Percentiles rank a stretch among this genome's conserved stretches.
phyloP scores from a whole-genome alignment of 1,140 invertebrate genomes.

The Fopius arisanus region DNA sequence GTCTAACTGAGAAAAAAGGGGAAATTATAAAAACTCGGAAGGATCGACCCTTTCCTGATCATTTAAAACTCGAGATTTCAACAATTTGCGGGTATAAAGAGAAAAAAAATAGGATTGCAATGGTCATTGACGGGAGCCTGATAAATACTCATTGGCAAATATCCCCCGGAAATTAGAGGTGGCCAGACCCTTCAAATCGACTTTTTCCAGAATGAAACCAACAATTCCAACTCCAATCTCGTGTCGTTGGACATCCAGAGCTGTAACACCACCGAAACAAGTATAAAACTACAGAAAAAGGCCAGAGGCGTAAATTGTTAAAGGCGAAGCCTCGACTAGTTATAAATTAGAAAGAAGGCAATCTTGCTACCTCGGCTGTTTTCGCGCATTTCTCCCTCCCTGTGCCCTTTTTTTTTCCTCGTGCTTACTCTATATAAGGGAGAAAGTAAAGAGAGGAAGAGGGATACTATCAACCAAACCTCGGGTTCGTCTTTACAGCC shows the following conservation, averaged over 20 bases:
- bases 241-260: slow-evolving; percentile 1
- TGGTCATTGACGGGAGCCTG: too few relatives aligned
- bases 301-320: slow-evolving; percentile 52
- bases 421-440: background rate
- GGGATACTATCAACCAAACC: background rate
- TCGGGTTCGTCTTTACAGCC: background rate
- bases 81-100: too few relatives aligned
- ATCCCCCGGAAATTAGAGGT: too few relatives aligned
- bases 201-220: background rate
- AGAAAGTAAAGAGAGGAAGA: background rate
- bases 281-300: slow-evolving; percentile 9
- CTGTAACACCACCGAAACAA: background rate
- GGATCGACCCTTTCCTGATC: slow-evolving; percentile 7
- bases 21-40: background rate
- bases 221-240: slow-evolving; percentile 10
- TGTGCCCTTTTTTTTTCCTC: slow-evolving; percentile 22
- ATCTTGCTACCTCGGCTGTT: slow-evolving; percentile 46
- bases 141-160: too few relatives aligned
- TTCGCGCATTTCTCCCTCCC: slow-evolving; percentile 2
- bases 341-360: slow-evolving; percentile 60
- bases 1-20: background rate
- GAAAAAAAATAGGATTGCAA: too few relatives aligned
- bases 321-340: slow-evolving; percentile 53
- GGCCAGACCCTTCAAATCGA: background rate
- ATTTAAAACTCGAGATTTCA: too few relatives aligned